Conservation (phyloP, 2,888 invertebrate species). For the Apamea epomidion region DNA sequence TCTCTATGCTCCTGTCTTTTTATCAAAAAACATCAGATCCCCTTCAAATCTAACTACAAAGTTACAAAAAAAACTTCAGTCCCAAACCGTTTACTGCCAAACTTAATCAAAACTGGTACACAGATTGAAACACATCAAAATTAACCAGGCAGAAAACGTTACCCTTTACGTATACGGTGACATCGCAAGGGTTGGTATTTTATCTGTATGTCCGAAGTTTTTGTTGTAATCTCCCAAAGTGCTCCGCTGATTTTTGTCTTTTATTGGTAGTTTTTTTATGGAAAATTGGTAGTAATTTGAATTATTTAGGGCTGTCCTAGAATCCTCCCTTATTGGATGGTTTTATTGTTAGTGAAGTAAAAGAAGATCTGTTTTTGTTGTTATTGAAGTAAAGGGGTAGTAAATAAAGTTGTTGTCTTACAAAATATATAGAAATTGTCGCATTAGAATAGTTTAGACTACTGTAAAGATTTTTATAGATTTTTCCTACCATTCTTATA, state of each 20-base stretch:
- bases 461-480: not conserved
- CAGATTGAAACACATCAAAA: conserved; percentile 61
- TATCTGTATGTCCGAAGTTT: conserved; percentile 61
- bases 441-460: not conserved
- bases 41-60: conserved; percentile 2
- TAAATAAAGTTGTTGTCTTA: not conserved
- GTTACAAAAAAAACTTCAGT: conserved; percentile 4
- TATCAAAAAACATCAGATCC: not conserved
- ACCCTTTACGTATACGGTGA: conserved; percentile 48
- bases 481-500: not conserved
- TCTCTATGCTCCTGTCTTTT: not conserved
- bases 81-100: conserved; percentile 28
- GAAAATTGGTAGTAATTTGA: conserved; percentile 30
- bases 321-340: not conserved
- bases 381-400: not conserved
- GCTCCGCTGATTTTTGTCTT: conserved; percentile 49
- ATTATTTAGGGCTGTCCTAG: conserved; percentile 19
- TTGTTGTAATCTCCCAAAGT: conserved; percentile 61
- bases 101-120: conserved; percentile 31
- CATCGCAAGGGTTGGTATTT: conserved; percentile 55
- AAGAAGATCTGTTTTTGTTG: not conserved
- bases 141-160: conserved; percentile 62
- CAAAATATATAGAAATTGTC: not conserved
- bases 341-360: conserved; percentile 9
- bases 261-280: conserved; percentile 43